Percentiles rank a stretch among this genome's conserved stretches.
Conservation (phyloP, 2,888 invertebrate species). For the Calephelis perditalis region DNA sequence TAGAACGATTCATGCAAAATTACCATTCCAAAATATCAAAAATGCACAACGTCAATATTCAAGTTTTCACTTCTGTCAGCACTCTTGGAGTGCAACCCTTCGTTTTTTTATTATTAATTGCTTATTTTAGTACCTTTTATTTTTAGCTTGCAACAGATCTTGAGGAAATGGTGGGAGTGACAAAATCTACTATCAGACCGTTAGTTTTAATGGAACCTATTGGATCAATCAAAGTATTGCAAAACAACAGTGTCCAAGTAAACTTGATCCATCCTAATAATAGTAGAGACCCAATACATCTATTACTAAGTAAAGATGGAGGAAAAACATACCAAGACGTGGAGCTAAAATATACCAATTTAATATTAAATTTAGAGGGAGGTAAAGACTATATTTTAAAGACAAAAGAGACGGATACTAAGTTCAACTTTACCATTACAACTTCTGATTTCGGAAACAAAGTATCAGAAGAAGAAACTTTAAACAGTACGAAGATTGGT, state of each 20-base stretch:
- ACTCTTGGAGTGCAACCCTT: no score
- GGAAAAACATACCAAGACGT: slow-evolving; percentile 57
- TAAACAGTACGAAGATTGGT: slow-evolving; percentile 45
- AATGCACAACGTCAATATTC: no score
- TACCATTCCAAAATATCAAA: no score
- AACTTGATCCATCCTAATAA: slow-evolving; percentile 59
- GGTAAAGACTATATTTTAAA: slow-evolving; percentile 67
- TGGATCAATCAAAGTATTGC: slow-evolving; percentile 63
- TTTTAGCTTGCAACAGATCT: slow-evolving; percentile 35
- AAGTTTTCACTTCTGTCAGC: no score
- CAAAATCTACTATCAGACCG: slow-evolving; percentile 40
- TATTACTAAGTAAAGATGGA: slow-evolving; percentile 60
- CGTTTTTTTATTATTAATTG: not conserved
- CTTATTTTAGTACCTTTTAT: slow-evolving; percentile 10
- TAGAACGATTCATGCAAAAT: no score
- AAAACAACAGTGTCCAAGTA: slow-evolving; percentile 70
- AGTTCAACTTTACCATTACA: slow-evolving; percentile 68
- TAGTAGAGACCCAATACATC: slow-evolving; percentile 56
- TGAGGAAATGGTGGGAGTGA: slow-evolving; percentile 36
- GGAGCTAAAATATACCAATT: slow-evolving; percentile 56
- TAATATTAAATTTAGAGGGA: slow-evolving; percentile 62
- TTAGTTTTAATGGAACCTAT: slow-evolving; percentile 61
- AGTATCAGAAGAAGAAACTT: slow-evolving; percentile 39
- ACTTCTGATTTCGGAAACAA: slow-evolving; percentile 38
- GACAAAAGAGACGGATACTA: slow-evolving; percentile 67